These are phyloP conservation scores for Ceyx melanurus DNA, from an alignment of 2,113 vertebrate species.

Conservation along the genomic window DNA sequence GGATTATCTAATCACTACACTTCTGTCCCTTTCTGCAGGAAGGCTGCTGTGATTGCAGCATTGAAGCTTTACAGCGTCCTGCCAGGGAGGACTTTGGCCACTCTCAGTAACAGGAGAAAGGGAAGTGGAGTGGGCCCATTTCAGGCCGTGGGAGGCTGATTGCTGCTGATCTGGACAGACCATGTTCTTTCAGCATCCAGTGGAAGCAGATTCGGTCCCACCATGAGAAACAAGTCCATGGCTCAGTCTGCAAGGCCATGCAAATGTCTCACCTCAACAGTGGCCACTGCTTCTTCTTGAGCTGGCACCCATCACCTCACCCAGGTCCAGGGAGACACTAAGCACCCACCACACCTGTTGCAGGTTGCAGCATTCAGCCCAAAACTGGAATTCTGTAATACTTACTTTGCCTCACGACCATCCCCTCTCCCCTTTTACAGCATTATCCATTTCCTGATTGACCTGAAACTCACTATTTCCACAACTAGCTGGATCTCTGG, in stretches of 20 bases:
- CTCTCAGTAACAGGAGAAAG: not conserved
- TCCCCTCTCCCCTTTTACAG: not conserved
- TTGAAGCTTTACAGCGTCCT: not conserved
- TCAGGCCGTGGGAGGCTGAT: constrained; percentile 45
- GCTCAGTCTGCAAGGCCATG: not conserved
- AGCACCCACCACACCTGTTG: not conserved
- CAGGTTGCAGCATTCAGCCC: not conserved
- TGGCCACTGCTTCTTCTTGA: not conserved
- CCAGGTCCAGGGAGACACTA: not conserved
- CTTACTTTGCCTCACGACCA: not conserved
- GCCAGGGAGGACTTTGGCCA: not conserved
- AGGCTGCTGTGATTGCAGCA: constrained; percentile 52
- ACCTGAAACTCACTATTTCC: not conserved
- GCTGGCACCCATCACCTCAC: not conserved
- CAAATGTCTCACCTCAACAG: not conserved
- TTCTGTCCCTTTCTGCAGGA: not conserved
- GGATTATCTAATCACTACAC: not conserved
- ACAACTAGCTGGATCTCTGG: not conserved
- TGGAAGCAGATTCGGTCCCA: rapidly evolving
- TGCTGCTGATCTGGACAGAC: not conserved
- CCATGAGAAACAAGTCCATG: not conserved
- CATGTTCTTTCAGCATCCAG: not conserved
- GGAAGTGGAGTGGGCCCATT: not conserved
- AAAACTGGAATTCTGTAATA: not conserved
- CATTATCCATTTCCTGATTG: not conserved